Evolutionary conservation across 2,888 invertebrate genomes (phyloP).

Genomic region (Cheilosia urbana): DNA sequence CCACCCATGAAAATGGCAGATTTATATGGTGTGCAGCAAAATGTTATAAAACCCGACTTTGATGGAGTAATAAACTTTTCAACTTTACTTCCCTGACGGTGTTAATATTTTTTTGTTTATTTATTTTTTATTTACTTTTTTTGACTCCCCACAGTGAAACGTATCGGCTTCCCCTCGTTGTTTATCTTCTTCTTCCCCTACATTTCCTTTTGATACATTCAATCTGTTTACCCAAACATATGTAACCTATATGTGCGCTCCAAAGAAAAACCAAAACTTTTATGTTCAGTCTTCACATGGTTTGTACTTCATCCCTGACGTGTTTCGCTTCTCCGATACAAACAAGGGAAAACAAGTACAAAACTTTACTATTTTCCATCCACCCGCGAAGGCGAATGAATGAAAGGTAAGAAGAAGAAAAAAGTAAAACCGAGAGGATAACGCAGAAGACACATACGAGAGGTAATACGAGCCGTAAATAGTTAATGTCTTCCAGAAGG

Average conservation of each 20-base stretch:
- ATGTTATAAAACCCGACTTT: slow-evolving; percentile 51
- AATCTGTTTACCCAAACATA: slow-evolving; percentile 47
- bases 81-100: slow-evolving; percentile 38
- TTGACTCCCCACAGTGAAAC: slow-evolving; percentile 22
- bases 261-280: slow-evolving; percentile 25
- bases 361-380: slow-evolving; percentile 28
- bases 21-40: slow-evolving; percentile 52
- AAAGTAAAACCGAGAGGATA: slow-evolving; percentile 36
- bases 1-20: slow-evolving; percentile 24
- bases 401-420: slow-evolving; percentile 14
- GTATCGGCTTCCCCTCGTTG: neutral
- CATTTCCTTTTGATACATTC: neutral
- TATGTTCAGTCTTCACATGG: slow-evolving; percentile 31
- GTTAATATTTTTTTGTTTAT: slow-evolving; percentile 30
- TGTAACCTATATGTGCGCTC: slow-evolving; percentile 23
- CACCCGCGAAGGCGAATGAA: neutral
- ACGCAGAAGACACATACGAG: slow-evolving; percentile 45
- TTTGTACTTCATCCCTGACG: slow-evolving; percentile 36
- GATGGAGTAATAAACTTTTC: slow-evolving; percentile 73
- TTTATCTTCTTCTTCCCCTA: neutral
- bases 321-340: slow-evolving; percentile 22
- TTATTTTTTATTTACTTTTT: slow-evolving; percentile 16
- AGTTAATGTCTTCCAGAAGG: slow-evolving; percentile 61
- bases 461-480: slow-evolving; percentile 62
- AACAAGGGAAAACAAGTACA: slow-evolving; percentile 22